Evolutionary conservation across 2,888 invertebrate genomes (phyloP).

Genomic region (Drosophila nr. perissopoda): DNA sequence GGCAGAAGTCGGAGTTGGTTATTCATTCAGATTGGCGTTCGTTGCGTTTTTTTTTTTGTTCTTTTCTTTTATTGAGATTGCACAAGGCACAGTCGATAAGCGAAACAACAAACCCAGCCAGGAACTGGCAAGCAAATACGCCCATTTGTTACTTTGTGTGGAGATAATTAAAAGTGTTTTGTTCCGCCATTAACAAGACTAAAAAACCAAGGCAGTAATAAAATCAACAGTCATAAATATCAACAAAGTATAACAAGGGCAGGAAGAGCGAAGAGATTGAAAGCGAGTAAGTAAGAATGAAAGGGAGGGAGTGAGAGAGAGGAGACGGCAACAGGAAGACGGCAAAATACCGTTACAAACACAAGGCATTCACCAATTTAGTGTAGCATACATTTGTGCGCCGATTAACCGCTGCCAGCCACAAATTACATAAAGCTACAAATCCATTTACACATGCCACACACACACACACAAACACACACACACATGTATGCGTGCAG

Average conservation of each 20-base stretch:
- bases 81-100: slow-evolving; percentile 47
- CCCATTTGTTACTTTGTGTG: slow-evolving; percentile 9
- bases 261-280: not conserved
- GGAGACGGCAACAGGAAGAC: not conserved
- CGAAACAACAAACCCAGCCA: slow-evolving; percentile 23
- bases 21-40: slow-evolving; percentile 27
- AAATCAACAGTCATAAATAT: slow-evolving; percentile 22
- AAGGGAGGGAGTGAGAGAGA: not conserved
- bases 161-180: slow-evolving; percentile 70
- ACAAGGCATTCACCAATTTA: slow-evolving; percentile 39
- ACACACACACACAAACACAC: not conserved
- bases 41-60: slow-evolving; percentile 47
- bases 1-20: slow-evolving; percentile 12
- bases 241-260: not conserved
- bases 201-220: slow-evolving; percentile 28
- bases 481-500: not conserved
- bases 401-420: slow-evolving; percentile 9
- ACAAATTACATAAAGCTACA: slow-evolving; percentile 13
- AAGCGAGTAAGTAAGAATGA: not conserved
- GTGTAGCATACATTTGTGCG: slow-evolving; percentile 67
- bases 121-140: not conserved
- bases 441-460: slow-evolving; percentile 6
- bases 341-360: not conserved
- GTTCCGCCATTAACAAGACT: slow-evolving; percentile 55
- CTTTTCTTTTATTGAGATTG: slow-evolving; percentile 58